Evolutionary conservation across 2,113 vertebrate genomes (phyloP).

Genomic region (Origma solitaria): DNA sequence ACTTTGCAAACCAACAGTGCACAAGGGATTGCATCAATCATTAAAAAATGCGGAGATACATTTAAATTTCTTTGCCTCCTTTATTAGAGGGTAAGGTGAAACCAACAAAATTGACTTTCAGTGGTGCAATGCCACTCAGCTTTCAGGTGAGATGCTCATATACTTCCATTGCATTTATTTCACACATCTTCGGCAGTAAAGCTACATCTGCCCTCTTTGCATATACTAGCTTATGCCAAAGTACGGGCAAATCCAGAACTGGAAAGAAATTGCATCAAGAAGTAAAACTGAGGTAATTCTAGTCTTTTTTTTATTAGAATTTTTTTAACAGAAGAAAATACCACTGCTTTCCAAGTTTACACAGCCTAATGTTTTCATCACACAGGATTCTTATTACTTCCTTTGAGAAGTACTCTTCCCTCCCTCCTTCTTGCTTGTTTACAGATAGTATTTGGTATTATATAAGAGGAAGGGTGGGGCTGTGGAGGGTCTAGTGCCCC

Average conservation of each 20-base stretch:
- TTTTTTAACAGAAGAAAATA: background rate
- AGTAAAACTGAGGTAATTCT: background rate
- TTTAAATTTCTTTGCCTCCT: background rate
- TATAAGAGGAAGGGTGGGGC: background rate
- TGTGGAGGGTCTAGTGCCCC: background rate
- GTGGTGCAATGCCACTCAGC: background rate
- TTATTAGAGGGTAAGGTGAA: background rate
- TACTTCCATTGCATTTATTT: background rate
- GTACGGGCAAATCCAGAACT: background rate
- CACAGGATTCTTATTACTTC: background rate
- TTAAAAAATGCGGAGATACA: background rate
- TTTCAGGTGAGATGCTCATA: background rate
- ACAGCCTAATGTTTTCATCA: background rate
- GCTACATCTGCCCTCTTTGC: background rate
- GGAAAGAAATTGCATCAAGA: background rate
- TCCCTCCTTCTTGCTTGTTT: background rate
- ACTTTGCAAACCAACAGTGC: background rate
- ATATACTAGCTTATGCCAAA: background rate
- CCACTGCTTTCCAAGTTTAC: background rate
- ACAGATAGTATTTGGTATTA: background rate
- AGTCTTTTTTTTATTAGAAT: background rate
- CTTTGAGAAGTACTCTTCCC: background rate
- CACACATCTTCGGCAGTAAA: background rate
- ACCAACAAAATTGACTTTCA: background rate
- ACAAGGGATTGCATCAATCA: background rate